These are phyloP conservation scores for Epistrophe grossulariae DNA, from an alignment of 2,888 invertebrate genomes.

Conservation along the genomic window DNA sequence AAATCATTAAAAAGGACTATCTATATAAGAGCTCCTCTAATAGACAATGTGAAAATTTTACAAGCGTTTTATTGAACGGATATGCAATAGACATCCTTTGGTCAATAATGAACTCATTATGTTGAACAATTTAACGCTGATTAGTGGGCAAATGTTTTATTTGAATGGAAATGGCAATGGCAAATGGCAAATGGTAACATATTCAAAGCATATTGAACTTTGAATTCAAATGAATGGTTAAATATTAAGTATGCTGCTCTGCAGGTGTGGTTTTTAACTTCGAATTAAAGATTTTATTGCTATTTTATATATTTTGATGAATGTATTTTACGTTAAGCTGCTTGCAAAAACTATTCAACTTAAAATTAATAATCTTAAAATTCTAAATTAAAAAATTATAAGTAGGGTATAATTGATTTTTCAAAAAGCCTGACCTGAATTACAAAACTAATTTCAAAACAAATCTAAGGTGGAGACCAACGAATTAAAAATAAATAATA, in stretches of 20 bases:
- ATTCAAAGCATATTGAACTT: slow-evolving; percentile 1
- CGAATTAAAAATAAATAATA: too few species aligned
- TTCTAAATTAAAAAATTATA: too few species aligned
- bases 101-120: slow-evolving; percentile 67
- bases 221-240: slow-evolving; percentile 15
- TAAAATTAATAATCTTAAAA: too few species aligned
- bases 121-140: slow-evolving; percentile 66
- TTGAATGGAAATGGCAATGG: slow-evolving; percentile 22
- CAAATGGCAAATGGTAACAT: slow-evolving; percentile 10
- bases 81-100: slow-evolving; percentile 41
- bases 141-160: slow-evolving; percentile 56
- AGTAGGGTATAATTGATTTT: too few species aligned
- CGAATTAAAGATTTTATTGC: background rate
- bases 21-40: background rate
- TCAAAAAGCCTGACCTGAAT: too few species aligned
- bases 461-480: too few species aligned
- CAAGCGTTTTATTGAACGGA: slow-evolving; percentile 5
- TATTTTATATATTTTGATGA: too few species aligned
- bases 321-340: too few species aligned
- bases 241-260: background rate
- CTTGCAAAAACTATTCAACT: too few species aligned
- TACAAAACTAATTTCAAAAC: too few species aligned
- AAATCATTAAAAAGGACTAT: slow-evolving; percentile 7
- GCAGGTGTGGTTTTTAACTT: background rate
- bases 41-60: slow-evolving; percentile 10